A percentile compares a stretch with the other conserved stretches of the same genome.
phyloP scores from a whole-genome alignment of 2,888 invertebrate species.

The Lagria hirta region DNA sequence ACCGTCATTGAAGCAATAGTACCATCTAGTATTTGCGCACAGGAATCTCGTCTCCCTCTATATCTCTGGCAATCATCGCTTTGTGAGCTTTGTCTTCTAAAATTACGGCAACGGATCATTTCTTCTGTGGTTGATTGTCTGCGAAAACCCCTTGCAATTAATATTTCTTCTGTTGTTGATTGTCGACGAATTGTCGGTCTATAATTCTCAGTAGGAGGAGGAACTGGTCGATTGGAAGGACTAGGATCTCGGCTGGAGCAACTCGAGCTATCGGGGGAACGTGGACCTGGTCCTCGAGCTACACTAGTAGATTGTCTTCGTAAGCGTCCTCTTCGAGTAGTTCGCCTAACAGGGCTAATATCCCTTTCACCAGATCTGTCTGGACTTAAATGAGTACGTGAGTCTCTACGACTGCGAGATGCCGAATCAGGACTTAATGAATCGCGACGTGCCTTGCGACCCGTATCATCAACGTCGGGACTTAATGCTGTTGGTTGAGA shows the following conservation, averaged over 20 bases:
- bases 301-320: constrained; percentile 80
- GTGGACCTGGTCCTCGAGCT: constrained; percentile 53
- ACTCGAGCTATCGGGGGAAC: constrained; percentile 72
- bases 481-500: constrained; percentile 81
- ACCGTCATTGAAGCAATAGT: constrained; percentile 92
- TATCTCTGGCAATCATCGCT: constrained; percentile 64
- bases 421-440: constrained; percentile 91
- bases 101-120: constrained; percentile 89
- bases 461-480: constrained; percentile 72
- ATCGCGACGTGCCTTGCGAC: constrained; percentile 76
- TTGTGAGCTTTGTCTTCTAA: constrained; percentile 74
- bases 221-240: constrained; percentile 65
- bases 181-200: constrained; percentile 80
- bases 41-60: constrained; percentile 78
- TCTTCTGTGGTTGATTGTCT: constrained; percentile 90
- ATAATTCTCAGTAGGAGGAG: constrained; percentile 58
- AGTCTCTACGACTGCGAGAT: constrained; percentile 71
- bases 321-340: constrained; percentile 68
- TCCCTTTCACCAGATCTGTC: constrained; percentile 76
- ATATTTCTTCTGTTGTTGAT: constrained; percentile 88
- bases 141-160: constrained; percentile 86
- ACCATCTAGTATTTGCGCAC: constrained; percentile 88
- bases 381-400: constrained; percentile 76
- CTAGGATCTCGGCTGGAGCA: constrained; percentile 86
- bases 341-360: constrained; percentile 73